Percentiles rank a stretch among this genome's conserved stretches.
phyloP scores from a whole-genome alignment of 1,140 invertebrate genomes.

The Thereuonema tuberculata region DNA sequence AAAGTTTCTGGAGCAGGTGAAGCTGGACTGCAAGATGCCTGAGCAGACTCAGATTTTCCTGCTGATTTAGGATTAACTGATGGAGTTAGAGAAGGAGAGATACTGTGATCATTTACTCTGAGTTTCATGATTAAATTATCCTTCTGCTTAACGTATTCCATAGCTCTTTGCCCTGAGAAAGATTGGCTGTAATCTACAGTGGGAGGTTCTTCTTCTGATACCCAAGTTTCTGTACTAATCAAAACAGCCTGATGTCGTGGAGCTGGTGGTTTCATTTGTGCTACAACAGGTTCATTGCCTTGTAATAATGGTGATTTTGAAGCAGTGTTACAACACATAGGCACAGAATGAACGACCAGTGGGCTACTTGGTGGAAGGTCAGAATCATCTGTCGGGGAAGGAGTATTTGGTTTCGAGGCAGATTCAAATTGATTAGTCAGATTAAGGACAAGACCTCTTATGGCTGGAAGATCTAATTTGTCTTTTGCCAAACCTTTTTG shows the following conservation, averaged over 20 bases:
- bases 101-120: background rate
- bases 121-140: constrained; percentile 1
- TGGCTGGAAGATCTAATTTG: constrained; percentile 26
- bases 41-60: background rate
- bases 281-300: constrained; percentile 2
- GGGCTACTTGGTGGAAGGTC: background rate
- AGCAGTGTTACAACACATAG: background rate
- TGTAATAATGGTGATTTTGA: background rate
- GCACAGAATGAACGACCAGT: background rate
- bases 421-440: constrained; percentile 44
- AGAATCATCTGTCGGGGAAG: constrained; percentile 21
- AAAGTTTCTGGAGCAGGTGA: background rate
- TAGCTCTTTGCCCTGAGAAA: background rate
- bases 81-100: background rate
- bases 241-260: constrained; percentile 27
- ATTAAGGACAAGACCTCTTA: constrained; percentile 47
- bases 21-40: background rate
- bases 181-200: background rate
- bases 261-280: constrained; percentile 21
- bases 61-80: too few relatives aligned
- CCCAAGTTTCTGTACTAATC: constrained; percentile 46
- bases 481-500: constrained; percentile 24
- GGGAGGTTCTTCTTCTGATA: constrained; percentile 37
- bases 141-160: constrained; percentile 4
- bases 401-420: constrained; percentile 29